phyloP scores from a whole-genome alignment of 2,888 invertebrate species.

The Marronus borbonicus region DNA sequence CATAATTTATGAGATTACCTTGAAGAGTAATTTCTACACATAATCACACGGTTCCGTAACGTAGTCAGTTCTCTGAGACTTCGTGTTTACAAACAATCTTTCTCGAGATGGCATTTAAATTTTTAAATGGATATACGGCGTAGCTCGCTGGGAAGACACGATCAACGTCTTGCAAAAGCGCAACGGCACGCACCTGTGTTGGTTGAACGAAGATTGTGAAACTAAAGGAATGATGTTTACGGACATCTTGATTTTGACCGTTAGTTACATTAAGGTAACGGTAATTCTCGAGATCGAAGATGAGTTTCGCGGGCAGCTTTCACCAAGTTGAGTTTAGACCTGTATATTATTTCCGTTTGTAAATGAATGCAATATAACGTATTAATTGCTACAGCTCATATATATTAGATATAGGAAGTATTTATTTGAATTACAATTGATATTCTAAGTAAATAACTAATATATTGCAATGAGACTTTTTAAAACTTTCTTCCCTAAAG shows the following conservation, averaged over 20 bases:
- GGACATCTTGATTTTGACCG: conserved; percentile 40
- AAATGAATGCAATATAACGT: not conserved
- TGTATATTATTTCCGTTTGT: conserved; percentile 5
- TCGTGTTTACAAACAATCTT: conserved; percentile 48
- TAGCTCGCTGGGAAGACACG: not conserved
- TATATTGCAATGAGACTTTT: no score
- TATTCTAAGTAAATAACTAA: no score
- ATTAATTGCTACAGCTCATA: no score
- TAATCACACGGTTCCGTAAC: conserved; percentile 15
- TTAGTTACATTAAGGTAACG: conserved; percentile 43
- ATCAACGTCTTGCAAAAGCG: conserved; percentile 27
- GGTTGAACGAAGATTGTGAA: conserved; percentile 2
- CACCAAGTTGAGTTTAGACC: not conserved
- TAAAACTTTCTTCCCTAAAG: no score
- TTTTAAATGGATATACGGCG: conserved; percentile 38
- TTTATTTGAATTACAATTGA: no score
- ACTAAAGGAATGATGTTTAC: conserved; percentile 20
- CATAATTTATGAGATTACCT: conserved; percentile 43
- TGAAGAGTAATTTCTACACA: conserved; percentile 43
- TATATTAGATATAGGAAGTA: no score
- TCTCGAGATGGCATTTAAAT: conserved; percentile 46
- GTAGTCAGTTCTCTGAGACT: conserved; percentile 16
- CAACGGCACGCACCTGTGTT: conserved; percentile 14
- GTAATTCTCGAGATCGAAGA: conserved; percentile 1
- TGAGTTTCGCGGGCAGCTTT: conserved; percentile 8